Evolutionary conservation across 2,797 vertebrate genomes (phyloP), one percentile per base, ranked within the genome.

Genomic region (Trichosurus vulpecula): DNA sequence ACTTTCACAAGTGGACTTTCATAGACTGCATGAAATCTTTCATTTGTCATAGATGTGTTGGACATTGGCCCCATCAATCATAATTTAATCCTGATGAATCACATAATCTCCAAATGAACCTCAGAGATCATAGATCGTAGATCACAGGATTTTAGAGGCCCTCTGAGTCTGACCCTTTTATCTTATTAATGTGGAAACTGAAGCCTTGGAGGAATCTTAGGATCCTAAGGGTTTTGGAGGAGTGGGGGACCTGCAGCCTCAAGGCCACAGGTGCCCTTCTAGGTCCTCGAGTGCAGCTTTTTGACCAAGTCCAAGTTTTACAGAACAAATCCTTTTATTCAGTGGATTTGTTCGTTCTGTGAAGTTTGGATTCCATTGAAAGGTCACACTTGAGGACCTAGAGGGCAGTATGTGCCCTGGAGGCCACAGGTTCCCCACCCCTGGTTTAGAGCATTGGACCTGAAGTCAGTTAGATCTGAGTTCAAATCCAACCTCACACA

Each of bases 61-160:
- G 52, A 2, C 0, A 0, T 92, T 8, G 57, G 87, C 93, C 89
- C 92, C 53, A 94, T 41, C 13, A 0, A 51, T 0, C 2, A 4
- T 2, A 10, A 81, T 91, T 41, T 58, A 2, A 2, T 52, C 93
- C 27, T 11, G 0, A 35, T 22, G 19, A n/a, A 41, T 74, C 0
- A 0, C 93, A 93, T 66, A 29, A 92, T 74, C 66, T 74, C n/a
- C n/a, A 35, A 66, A 66, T 66, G 61, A 16, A 66, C 35, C 35
- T 66, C 61, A 97, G 93, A 94, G 47, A 66, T 94, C 96, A 51
- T 13, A 61, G 31, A 61, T 94, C 96, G 51, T 4, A 61, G 58
- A 61, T 35, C 35, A 61, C 30, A 31, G 58, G 58, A 61, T 35
- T n/a, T n/a, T 66, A n/a, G 61, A 22, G 47, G 11, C 6, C 13